Percentiles rank a stretch among this genome's conserved stretches.
phyloP scores from a whole-genome alignment of 2,797 vertebrate species.

The Paratrypauchen microcephalus region DNA sequence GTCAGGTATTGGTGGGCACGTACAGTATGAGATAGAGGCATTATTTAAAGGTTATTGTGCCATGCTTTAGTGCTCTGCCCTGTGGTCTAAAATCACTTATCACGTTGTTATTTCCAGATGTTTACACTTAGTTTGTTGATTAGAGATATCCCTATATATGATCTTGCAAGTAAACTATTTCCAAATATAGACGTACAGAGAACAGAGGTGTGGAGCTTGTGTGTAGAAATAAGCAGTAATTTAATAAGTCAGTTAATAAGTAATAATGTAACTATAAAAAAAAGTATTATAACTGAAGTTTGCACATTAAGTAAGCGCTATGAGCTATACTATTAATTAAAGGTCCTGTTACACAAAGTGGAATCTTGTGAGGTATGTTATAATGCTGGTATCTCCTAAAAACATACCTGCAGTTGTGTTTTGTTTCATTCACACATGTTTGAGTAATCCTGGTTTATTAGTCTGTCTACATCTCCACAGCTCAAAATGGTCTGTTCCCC shows the following conservation, averaged over 20 bases:
- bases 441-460: no score
- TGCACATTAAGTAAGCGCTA: neutral
- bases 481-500: no score
- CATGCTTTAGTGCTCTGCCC: no score
- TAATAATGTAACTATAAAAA: no score
- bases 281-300: neutral
- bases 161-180: neutral
- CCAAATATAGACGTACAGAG: neutral
- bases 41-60: slow-evolving; percentile 2
- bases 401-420: no score
- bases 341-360: no score
- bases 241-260: no score
- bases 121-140: neutral
- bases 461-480: no score
- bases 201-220: neutral
- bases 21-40: slow-evolving; percentile 10
- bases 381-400: neutral
- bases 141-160: neutral
- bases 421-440: no score
- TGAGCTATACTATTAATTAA: neutral
- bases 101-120: neutral
- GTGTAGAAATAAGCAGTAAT: neutral
- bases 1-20: slow-evolving; percentile 8
- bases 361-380: no score
- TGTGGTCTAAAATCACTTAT: neutral